phyloP scores from a whole-genome alignment of 2,113 vertebrate genomes.

The Chitala chitala region DNA sequence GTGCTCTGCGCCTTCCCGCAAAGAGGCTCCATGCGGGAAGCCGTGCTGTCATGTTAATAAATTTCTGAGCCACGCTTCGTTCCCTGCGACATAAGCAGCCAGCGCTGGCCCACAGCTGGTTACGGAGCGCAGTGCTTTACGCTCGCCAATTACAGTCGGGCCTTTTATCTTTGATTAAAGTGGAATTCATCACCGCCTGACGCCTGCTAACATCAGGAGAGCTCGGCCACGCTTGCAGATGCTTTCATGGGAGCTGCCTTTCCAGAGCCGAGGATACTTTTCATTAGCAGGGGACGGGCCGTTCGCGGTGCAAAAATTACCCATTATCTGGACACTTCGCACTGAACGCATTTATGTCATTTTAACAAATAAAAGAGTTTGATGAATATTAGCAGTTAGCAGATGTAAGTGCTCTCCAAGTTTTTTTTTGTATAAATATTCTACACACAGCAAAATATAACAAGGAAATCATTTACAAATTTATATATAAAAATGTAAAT shows the following conservation, averaged over 20 bases:
- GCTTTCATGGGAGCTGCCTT: neutral
- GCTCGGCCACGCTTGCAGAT: neutral
- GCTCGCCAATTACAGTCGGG: neutral
- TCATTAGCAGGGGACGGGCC: neutral
- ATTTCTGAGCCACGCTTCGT: neutral
- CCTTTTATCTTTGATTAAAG: neutral
- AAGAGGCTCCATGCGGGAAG: neutral
- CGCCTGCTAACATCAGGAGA: neutral
- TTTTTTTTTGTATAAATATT: neutral
- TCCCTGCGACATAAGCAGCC: neutral
- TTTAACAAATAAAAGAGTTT: neutral
- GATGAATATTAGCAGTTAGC: neutral
- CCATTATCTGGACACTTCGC: neutral
- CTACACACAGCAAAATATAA: neutral
- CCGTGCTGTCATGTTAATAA: neutral
- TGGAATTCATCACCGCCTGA: neutral
- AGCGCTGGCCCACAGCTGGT: neutral
- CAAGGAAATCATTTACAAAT: neutral
- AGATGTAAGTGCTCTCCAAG: neutral
- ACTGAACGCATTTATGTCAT: neutral
- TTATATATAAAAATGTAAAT: constrained; percentile 1
- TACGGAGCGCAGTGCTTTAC: neutral
- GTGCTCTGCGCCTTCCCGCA: neutral
- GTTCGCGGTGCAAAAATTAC: neutral
- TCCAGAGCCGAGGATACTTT: neutral